Evolutionary conservation across 2,113 vertebrate genomes (phyloP), one percentile per base, ranked within the genome.

Genomic region (Microtus ochrogaster): DNA sequence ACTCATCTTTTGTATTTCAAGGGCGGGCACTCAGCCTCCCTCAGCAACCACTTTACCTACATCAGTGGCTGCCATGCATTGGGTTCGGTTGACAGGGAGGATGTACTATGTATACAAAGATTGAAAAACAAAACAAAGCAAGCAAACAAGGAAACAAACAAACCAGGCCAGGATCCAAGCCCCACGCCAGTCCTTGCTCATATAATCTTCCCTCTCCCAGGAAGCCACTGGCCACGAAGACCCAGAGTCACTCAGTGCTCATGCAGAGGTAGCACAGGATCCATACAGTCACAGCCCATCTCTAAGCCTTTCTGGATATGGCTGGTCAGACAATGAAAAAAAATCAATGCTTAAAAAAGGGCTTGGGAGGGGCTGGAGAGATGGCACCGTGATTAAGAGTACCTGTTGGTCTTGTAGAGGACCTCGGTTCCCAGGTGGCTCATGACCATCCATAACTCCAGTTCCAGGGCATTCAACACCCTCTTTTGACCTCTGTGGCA

Each of bases 241-340:
- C 9, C 10, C 3, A 1, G 0, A 55, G 36, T 2, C 8, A 10
- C 14, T 1, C 14, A 5, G 47, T 21, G 4, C 33, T 28, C 47
- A 21, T 1, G 4, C 0, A 10, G 0, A 4, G 0, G 26, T 11
- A 0, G 17, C 70, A 58, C 5, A 0, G 0, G 16, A 5, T 8
- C 22, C 30, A 2, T 0, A 11, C 0, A 16, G 5, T 19, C 6
- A 2, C 6, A 4, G 33, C 52, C 28, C 3, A 0, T 1, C 30
- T n/a, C 52, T 5, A 5, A 49, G 16, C 49, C 2, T 61, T 74
- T 9, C 79, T 63, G 2, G 76, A 30, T 22, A 26, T 0, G 7
- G 8, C 39, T 4, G 17, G 77, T 1, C 21, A 19, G 68, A 24
- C 16, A 36, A 58, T 0, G 19, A 33, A 22, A 22, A 47, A 28